Evolutionary conservation across 37 sponge, comb jelly and placozoan species (phyloP).

Genomic region (Axinella damicornis): DNA sequence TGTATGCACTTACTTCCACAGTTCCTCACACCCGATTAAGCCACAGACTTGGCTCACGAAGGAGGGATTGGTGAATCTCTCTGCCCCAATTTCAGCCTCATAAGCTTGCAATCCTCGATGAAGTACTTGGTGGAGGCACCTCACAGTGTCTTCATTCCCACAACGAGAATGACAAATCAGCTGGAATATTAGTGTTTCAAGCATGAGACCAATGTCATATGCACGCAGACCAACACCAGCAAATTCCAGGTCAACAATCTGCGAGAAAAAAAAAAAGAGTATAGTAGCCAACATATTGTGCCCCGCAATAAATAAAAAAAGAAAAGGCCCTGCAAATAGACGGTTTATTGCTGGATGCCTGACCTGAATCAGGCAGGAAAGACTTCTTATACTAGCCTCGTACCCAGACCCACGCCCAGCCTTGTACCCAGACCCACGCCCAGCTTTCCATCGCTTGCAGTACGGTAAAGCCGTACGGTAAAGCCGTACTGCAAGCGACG

Average conservation of each 20-base stretch:
- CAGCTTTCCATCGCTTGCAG: too few species aligned
- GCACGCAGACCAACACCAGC: conserved; percentile 36
- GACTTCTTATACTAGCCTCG: too few species aligned
- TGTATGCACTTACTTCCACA: conserved; percentile 34
- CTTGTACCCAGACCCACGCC: too few species aligned
- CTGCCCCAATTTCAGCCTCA: not conserved
- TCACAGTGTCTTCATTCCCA: too few species aligned
- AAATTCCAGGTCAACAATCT: conserved; percentile 23
- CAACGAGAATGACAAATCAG: not conserved
- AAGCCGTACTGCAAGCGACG: too few species aligned
- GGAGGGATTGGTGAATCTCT: not conserved
- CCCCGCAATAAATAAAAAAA: too few species aligned
- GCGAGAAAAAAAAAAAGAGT: not conserved
- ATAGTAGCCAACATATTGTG: not conserved
- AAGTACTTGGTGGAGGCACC: not conserved
- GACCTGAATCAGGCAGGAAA: too few species aligned
- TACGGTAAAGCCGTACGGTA: too few species aligned
- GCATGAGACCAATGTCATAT: conserved; percentile 4
- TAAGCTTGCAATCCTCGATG: not conserved
- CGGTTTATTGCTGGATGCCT: too few species aligned
- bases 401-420: too few species aligned
- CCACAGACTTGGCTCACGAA: conserved; percentile 25
- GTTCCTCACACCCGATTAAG: conserved; percentile 1
- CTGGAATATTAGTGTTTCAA: not conserved
- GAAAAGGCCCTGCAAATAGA: too few species aligned